Evolutionary conservation across 2,888 invertebrate genomes (phyloP), one percentile per base, ranked within the genome.

Genomic region (Lycia hirtaria): DNA sequence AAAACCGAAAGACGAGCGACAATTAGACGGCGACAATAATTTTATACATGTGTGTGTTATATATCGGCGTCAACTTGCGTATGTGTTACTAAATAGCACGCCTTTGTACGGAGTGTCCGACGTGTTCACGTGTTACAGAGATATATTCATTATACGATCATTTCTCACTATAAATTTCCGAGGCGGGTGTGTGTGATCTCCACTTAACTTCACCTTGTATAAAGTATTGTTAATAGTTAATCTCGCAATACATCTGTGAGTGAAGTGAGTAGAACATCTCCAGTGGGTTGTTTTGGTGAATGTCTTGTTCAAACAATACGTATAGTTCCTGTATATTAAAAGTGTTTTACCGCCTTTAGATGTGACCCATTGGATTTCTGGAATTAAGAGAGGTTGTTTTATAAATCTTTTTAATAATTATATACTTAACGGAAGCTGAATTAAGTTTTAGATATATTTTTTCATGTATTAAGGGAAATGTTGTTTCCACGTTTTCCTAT

Each of bases 251-350:
- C 40, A 40, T 22, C 40, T 22, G 22, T 14, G 22, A 3, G 22
- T 40, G 9, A 12, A 14, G 26, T 64, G 40, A 14, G 22, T 40
- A 7, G 40, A 40, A 40, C 40, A 40, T 57, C 14, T 41, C 6
- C n/a, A 33, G n/a, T 20, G 14, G 15, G 20, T n/a, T n/a, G 22
- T 15, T 22, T 12, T 12, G 3, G 2, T 7, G 10, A 7, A 40
- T 24, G 22, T 22, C 22, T 40, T 40, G 22, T 40, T 22, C 14
- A 40, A 40, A 22, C 40, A 40, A n/a, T 12, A 40, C 14, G 40
- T 40, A 40, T 40, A 40, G 3, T 40, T 12, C 22, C 9, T 22
- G 22, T 22, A 40, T 2, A 40, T 7, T 14, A 40, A 12, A 14
- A 40, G 12, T 14, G 12, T 40, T 22, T 22, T 3, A 22, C 40